Evolutionary conservation across 2,888 invertebrate genomes (phyloP), one percentile per base, ranked within the genome.

Genomic region (Mythimna vitellina): DNA sequence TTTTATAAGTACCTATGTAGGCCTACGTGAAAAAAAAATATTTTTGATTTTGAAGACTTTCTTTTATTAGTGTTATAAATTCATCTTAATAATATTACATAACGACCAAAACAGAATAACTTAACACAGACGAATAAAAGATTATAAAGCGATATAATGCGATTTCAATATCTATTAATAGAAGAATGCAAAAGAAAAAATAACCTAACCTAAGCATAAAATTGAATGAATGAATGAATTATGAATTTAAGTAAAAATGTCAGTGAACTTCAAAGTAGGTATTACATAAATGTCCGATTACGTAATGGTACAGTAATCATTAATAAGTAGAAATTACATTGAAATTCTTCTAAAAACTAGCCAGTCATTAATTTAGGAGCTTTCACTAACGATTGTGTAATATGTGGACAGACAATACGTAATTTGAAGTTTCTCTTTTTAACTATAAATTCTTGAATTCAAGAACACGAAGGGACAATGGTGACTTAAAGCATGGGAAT

Each of bases 311-410:
- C 78, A 82, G 82, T 85, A 83, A 81, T 86, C 80, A 81, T 83
- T 83, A 86, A 86, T 85, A 87, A 85, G 83, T 83, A 85, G 79
- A 84, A 82, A 86, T 85, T 88, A 86, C 82, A 83, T 85, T 77
- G 80, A 86, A 87, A 86, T 85, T 87, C 81, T 81, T 81, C 80
- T 86, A 83, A 88, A 88, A 89, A 80, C 81, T 78, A 81, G 82
- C 85, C 76, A 85, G 85, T 88, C 89, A 89, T 90, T 89, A 88
- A 89, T 89, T 88, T 89, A 86, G 85, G 84, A 84, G 89, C 90
- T 90, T 90, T 90, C 89, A 83, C 87, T 67, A 71, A 84, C 74
- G 81, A 89, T 90, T 89, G 85, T 86, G 80, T 88, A 89, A 90
- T 83, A 81, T 82, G 86, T 84, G 78, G 86, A 86, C 86, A 87